Conservation (phyloP, 2,113 vertebrate species). For the Ursus arctos region DNA sequence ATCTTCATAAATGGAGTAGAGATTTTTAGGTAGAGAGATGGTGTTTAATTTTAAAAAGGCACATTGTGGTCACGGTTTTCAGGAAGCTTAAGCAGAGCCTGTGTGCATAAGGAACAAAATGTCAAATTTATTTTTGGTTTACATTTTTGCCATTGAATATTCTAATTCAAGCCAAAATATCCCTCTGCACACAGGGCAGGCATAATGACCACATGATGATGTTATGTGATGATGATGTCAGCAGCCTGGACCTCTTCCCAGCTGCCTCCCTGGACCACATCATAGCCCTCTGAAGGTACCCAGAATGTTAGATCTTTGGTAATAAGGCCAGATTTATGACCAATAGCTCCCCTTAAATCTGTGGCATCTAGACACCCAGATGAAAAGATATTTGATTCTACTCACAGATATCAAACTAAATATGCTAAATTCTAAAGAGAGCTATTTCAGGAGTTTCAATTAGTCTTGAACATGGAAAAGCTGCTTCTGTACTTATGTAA, state of each 20-base stretch:
- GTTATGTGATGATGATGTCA: background rate
- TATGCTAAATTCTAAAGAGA: slow-evolving; percentile 56
- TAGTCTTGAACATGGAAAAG: slow-evolving; percentile 72
- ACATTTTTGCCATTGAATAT: slow-evolving; percentile 46
- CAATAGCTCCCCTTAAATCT: background rate
- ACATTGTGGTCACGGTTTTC: slow-evolving; percentile 29
- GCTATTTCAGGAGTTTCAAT: slow-evolving; percentile 63
- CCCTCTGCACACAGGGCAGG: background rate
- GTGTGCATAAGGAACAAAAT: slow-evolving; percentile 22
- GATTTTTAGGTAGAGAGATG: background rate
- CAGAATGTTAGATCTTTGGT: background rate
- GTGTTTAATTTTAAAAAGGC: slow-evolving; percentile 12
- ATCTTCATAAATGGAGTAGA: background rate
- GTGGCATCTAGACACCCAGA: background rate
- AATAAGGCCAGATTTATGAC: background rate
- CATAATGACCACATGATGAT: background rate
- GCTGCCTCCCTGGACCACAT: background rate
- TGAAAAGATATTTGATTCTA: slow-evolving; percentile 48
- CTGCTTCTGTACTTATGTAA: slow-evolving; percentile 80
- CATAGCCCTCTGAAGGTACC: background rate
- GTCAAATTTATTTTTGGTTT: slow-evolving; percentile 32
- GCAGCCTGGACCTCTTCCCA: background rate
- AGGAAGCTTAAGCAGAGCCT: slow-evolving; percentile 3
- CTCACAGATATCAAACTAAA: slow-evolving; percentile 51
- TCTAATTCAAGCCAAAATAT: slow-evolving; percentile 43